Base-by-base conservation (phyloP, 1,140 invertebrate species). In the Drosophila sp. region DNA sequence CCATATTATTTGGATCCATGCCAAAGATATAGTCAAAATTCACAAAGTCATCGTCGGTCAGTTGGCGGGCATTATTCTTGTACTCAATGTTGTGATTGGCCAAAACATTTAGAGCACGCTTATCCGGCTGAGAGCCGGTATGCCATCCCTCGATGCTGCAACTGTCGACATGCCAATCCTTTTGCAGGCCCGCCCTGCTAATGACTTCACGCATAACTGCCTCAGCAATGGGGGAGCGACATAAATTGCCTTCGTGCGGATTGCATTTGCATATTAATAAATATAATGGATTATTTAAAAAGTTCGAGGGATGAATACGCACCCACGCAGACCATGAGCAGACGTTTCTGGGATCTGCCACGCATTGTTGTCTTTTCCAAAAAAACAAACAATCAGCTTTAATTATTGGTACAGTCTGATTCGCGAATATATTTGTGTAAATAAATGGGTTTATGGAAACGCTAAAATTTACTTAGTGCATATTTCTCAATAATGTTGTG, bases 161-260 rank as follows among this genome's bases (percentile, higher is more conserved):
- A 93, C 97, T 98, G 83, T 98, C 97, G 8, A 97, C 95, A 67
- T 95, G 93, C 97, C 97, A 99, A 74, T 95, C 79, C 76, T 95
- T 93, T 10, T 92, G 77, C 7, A 95, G 80, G 27, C 93, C 93
- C 72, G 93, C 90, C 80, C 96, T 93, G 74, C 93, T 93, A 91
- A 98, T 98, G 67, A 93, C 90, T 78, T 96, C 93, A 81, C 94
- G 94, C 92, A 98, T 98, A 1, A 98, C 96, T 8, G 97, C 97
- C 93, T 98, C 97, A 27, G 97, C 97, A 72, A 98, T 98, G 17
- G 97, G 97, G 27, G 97, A 98, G 35, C 98, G 94, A 91, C 97
- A 98, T 75, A 98, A 98, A 80, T 98, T 98, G 7, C 97, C 97
- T 94, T 70, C 86, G 50, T 23, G 41, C 32, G 65, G 11, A 40